Base-by-base conservation (phyloP, 2,797 vertebrate genomes). In the Falco concolor region DNA sequence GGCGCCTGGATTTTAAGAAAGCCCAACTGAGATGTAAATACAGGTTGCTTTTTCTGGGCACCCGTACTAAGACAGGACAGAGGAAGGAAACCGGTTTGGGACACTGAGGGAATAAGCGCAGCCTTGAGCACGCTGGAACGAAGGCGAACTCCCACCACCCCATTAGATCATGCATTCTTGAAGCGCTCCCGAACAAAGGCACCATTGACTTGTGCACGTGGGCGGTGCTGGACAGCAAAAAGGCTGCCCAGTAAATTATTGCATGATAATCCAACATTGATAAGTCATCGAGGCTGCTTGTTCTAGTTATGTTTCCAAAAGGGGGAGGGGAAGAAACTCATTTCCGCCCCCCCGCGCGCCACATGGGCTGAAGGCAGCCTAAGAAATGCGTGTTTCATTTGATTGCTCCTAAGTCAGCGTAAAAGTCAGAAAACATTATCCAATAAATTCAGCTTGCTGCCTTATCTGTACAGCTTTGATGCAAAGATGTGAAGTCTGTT, bases 131-230 rank as follows among this genome's bases (percentile, higher is more conserved):
- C 32, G 50, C 93, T 97, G 95, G 91, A 82, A 96, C 27, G 95
- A 98, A 98, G 97, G 97, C 93, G 5, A 98, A 98, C 98, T 98
- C 97, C 98, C 98, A 98, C 97, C 85, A 98, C 97, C 97, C 96
- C 97, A 98, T 99, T 98, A 99, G 98, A 97, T 99, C 98, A 98
- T 96, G 65, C 98, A 99, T 99, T 99, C 98, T 98, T 99, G 97
- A 91, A 91, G 40, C 38, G 13, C 91, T 90, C 47, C 94, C 2
- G 69, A 98, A 99, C 99, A 99, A 99, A 98, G 97, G 95, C 79
- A 65, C 97, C 98, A 98, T 98, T 99, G 98, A 99, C 98, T 98
- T 96, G 30, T 38, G 76, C 4, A 79, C 49, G 98, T 98, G 98
- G 98, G 98, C 92, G 90, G 97, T 92, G 96, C 81, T 9, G 96